Evolutionary conservation across 2,888 invertebrate genomes (phyloP).

Genomic region (Priocnemis perturbator): DNA sequence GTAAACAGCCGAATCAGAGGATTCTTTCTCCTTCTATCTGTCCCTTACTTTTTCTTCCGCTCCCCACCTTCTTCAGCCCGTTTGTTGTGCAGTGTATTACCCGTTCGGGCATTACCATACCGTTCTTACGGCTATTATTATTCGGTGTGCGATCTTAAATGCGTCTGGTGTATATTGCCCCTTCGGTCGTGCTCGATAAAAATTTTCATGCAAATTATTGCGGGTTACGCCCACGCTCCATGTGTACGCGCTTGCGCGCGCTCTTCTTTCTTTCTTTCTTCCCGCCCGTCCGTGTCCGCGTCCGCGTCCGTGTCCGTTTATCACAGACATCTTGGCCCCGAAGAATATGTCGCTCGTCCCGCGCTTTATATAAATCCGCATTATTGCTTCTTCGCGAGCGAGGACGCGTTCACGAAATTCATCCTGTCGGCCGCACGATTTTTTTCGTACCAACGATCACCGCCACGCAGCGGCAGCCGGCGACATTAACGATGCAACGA

Average conservation of each 20-base stretch:
- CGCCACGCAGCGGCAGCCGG: too few relatives aligned
- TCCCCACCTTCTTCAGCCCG: too few relatives aligned
- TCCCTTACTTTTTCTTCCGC: too few relatives aligned
- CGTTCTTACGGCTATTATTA: constrained; percentile 64
- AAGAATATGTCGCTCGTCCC: constrained; percentile 26
- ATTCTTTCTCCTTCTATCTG: background rate
- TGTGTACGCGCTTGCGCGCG: constrained; percentile 31
- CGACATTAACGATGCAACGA: too few relatives aligned
- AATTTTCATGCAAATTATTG: constrained; percentile 72
- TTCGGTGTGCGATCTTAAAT: constrained; percentile 65
- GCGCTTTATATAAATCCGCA: constrained; percentile 20
- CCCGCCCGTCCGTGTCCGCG: constrained; percentile 20
- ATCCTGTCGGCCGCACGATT: too few relatives aligned
- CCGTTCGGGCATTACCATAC: constrained; percentile 45
- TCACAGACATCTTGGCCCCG: constrained; percentile 25
- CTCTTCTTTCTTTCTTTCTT: constrained; percentile 28
- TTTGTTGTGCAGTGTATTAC: too few relatives aligned
- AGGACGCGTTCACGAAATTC: too few relatives aligned
- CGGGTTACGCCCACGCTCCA: constrained; percentile 64
- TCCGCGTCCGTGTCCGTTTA: constrained; percentile 9
- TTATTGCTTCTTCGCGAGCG: background rate
- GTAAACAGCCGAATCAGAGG: background rate
- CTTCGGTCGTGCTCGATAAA: constrained; percentile 62
- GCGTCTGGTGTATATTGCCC: constrained; percentile 72
- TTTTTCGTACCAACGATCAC: too few relatives aligned